Conservation (phyloP, 2,113 vertebrate genomes). For the Haemorhous mexicanus region DNA sequence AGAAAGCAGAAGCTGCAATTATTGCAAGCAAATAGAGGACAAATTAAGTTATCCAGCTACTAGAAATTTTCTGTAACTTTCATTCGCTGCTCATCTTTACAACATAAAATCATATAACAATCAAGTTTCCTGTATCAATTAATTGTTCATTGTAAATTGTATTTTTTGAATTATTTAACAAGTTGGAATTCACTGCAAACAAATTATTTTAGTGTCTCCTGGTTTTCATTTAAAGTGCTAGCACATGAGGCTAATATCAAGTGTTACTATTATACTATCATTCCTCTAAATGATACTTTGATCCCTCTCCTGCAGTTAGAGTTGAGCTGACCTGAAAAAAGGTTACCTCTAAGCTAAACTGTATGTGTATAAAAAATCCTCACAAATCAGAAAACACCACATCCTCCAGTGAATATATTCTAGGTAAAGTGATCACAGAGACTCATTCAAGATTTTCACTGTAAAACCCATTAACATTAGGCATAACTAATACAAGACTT, state of each 20-base stretch:
- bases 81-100: background rate
- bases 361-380: background rate
- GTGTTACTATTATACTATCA: background rate
- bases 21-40: background rate
- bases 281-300: background rate
- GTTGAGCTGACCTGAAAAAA: background rate
- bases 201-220: background rate
- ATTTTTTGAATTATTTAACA: background rate
- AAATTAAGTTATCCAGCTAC: background rate
- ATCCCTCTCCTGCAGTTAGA: background rate
- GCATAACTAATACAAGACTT: background rate
- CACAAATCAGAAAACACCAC: background rate
- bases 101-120: background rate
- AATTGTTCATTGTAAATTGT: background rate
- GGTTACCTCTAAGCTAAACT: background rate
- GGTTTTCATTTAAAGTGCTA: background rate
- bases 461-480: conserved; percentile 31
- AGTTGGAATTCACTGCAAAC: background rate
- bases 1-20: background rate
- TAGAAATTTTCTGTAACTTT: background rate
- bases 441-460: background rate
- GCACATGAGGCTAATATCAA: background rate
- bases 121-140: background rate
- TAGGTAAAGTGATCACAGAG: background rate
- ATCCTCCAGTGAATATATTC: background rate